These are phyloP conservation scores for Arbacia lixula DNA, from an alignment of 53 echinoderm and acorn worm species.

Conservation along the genomic window DNA sequence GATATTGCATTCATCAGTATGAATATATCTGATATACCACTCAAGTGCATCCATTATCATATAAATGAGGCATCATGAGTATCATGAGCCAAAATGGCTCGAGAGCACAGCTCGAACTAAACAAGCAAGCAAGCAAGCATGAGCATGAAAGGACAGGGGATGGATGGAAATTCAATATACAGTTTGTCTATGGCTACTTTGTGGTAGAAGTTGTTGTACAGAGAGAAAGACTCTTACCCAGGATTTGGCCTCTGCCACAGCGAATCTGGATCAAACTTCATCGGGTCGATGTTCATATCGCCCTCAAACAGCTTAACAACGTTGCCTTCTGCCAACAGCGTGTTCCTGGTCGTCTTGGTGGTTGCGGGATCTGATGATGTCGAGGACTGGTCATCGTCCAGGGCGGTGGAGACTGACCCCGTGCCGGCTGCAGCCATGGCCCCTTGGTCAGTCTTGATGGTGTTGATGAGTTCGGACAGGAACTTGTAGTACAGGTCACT, in stretches of 20 bases:
- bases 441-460: conserved; percentile 83
- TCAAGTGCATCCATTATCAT: no score
- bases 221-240: no score
- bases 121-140: no score
- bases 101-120: no score
- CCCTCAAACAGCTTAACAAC: conserved; percentile 91
- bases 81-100: no score
- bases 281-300: conserved; percentile 88
- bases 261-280: conserved; percentile 86
- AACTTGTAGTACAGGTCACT: conserved; percentile 94
- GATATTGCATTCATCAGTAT: no score
- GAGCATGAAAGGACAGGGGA: no score
- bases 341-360: conserved; percentile 65
- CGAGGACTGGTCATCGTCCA: conserved; percentile 41
- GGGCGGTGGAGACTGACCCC: conserved; percentile 51
- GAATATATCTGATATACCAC: no score
- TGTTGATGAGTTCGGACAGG: conserved; percentile 92
- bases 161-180: no score
- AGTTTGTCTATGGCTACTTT: no score
- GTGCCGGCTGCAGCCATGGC: conserved; percentile 83
- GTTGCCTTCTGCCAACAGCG: conserved; percentile 94
- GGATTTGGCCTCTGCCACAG: conserved; percentile 88
- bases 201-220: no score
- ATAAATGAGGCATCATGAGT: no score
- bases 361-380: conserved; percentile 35